phyloP scores from a whole-genome alignment of 1,140 invertebrate species.

The Drosophila lini region DNA sequence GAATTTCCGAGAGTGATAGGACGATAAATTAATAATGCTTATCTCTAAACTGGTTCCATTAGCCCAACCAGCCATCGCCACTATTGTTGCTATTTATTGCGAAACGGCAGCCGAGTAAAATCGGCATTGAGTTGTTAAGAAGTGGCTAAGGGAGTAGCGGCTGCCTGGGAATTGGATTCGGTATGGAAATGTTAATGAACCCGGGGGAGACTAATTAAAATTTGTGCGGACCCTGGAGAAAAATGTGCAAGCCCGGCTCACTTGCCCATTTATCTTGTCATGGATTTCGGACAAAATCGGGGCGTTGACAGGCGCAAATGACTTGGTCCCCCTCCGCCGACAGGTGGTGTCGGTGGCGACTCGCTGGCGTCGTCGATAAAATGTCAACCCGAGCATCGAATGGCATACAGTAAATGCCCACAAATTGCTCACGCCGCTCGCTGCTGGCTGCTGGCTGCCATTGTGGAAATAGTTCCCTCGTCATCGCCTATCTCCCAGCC shows the following conservation, averaged over 20 bases:
- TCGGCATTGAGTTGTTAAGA: constrained; percentile 42
- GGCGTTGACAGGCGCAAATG: constrained; percentile 81
- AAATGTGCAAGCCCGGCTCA: constrained; percentile 21
- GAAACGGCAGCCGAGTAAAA: constrained; percentile 32
- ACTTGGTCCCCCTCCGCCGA: constrained; percentile 49
- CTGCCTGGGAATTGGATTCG: constrained; percentile 11
- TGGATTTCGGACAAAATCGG: constrained; percentile 58
- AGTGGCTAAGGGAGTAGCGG: not conserved
- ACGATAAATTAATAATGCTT: constrained; percentile 76
- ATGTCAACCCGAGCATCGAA: constrained; percentile 62
- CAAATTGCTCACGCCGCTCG: constrained; percentile 48
- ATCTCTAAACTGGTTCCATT: constrained; percentile 79
- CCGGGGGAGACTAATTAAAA: constrained; percentile 51
- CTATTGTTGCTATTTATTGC: constrained; percentile 47
- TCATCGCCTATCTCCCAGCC: constrained; percentile 67
- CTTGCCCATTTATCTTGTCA: constrained; percentile 70
- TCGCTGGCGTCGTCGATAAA: constrained; percentile 72
- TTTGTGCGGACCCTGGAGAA: constrained; percentile 20
- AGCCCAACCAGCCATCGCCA: constrained; percentile 45
- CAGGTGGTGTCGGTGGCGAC: constrained; percentile 70
- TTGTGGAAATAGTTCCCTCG: constrained; percentile 68
- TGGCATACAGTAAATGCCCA: constrained; percentile 14
- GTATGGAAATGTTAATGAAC: constrained; percentile 55
- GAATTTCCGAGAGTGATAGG: constrained; percentile 37
- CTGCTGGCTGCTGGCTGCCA: constrained; percentile 48